Base-by-base conservation (phyloP, 1,140 invertebrate species). In the Drosophila arawakana region DNA sequence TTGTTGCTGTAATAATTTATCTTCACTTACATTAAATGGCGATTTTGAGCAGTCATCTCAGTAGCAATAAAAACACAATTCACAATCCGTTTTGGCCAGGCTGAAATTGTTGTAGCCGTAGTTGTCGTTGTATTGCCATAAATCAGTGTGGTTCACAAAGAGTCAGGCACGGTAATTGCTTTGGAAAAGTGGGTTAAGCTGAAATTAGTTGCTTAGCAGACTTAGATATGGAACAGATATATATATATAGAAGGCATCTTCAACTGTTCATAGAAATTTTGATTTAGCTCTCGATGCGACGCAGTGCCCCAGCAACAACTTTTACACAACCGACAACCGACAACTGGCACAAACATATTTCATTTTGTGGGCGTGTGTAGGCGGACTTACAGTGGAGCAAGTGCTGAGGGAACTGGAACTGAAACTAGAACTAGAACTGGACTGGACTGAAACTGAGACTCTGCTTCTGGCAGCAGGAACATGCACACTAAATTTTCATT, bases 401-500 rank as follows among this genome's bases (percentile, higher is more conserved):
- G 55, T 34, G 54, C 4, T n/a, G 39, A 6, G 18, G 15, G 54
- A 21, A 15, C 15, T 18, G 63, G 41, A 35, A 50, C 63, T 80
- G 72, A 8, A 65, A 46, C 21, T 50, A 6, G 25, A 30, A 49
- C 66, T 63, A 65, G 41, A 54, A 57, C 73, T 21, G 18, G 18
- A 21, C 18, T 21, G 18, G 18, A 21, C 18, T 66, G 60, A 7
- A 15, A 52, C 62, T 57, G 41, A 10, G 67, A 35, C 46, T 76
- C 67, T 78, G 81, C 50, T 75, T 43, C 75, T 85, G 79, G 82
- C 82, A 81, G 58, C 78, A 83, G 78, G 71, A 78, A 86, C 82
- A 86, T 77, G 83, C 76, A 80, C 80, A 86, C 83, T 86, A 86
- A 88, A 86, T 86, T 86, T 86, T 88, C 82, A 86, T 86, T 86